A percentile compares a stretch with the other conserved stretches of the same genome.
Evolutionary conservation across 1,140 invertebrate genomes (phyloP).

Genomic region (Potamilus streckersoni): DNA sequence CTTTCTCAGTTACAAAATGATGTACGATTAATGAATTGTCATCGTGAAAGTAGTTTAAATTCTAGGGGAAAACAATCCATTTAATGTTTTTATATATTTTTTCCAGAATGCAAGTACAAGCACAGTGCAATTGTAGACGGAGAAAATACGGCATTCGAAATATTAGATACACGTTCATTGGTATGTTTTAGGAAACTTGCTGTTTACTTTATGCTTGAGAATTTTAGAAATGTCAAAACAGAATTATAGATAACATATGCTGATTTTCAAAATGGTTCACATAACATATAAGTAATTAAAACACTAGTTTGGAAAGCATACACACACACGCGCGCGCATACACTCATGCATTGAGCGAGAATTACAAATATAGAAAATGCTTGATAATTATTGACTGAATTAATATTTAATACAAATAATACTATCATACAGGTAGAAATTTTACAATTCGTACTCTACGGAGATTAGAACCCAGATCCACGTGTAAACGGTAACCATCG

Average conservation of each 20-base stretch:
- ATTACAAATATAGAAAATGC: background rate
- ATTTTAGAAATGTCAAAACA: background rate
- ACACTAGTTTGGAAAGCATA: background rate
- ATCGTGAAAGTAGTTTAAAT: no score
- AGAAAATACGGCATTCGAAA: constrained; percentile 90
- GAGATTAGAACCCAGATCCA: no score
- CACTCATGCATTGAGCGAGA: background rate
- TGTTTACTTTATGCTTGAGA: background rate
- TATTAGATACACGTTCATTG: constrained; percentile 83
- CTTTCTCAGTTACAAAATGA: no score
- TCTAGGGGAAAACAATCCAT: no score
- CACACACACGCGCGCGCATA: background rate
- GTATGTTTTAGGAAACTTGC: constrained; percentile 30
- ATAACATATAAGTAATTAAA: background rate
- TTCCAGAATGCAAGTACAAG: constrained; percentile 85
- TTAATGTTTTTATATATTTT: no score
- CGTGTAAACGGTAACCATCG: no score
- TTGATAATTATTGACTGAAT: no score
- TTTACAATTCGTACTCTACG: no score
- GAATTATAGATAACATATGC: background rate
- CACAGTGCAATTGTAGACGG: constrained; percentile 91
- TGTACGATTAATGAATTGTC: no score
- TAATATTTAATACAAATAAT: no score
- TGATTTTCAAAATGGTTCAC: no score
- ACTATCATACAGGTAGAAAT: no score